These are phyloP conservation scores for Plagiodera versicolora DNA, from an alignment of 2,888 invertebrate species.

Conservation along the genomic window DNA sequence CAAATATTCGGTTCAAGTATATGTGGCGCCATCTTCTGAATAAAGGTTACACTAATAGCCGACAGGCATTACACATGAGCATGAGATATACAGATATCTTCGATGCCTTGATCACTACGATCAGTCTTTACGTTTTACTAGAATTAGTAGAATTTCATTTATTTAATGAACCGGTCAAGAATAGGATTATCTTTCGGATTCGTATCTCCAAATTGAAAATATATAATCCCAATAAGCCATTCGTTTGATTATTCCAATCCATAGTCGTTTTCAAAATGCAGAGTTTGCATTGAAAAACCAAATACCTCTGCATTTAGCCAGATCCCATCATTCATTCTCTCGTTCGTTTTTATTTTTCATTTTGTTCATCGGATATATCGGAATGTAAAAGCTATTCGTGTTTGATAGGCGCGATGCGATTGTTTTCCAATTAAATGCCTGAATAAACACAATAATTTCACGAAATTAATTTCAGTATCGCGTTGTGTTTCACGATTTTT, in stretches of 20 bases:
- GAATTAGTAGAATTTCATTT: too few species aligned
- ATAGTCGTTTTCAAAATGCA: background rate
- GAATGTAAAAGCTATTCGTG: background rate
- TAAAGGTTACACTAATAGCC: too few species aligned
- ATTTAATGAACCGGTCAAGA: too few species aligned
- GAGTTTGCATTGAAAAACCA: background rate
- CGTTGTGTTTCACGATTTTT: background rate
- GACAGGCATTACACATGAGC: too few species aligned
- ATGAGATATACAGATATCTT: too few species aligned
- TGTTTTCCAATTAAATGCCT: constrained; percentile 42
- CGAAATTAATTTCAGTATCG: constrained; percentile 33
- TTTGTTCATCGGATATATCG: background rate
- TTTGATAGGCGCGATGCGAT: constrained; percentile 22
- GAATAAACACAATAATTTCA: constrained; percentile 38
- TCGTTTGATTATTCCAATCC: background rate
- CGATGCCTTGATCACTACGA: too few species aligned
- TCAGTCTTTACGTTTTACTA: too few species aligned
- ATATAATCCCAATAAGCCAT: background rate
- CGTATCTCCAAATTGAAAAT: too few species aligned
- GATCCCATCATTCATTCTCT: background rate
- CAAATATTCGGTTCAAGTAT: too few species aligned
- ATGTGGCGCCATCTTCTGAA: too few species aligned
- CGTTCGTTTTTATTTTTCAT: background rate
- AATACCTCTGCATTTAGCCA: background rate
- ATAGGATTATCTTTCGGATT: too few species aligned